Evolutionary conservation across 2,888 invertebrate species (phyloP).

Genomic region (Hirtodrosophila cameraria): DNA sequence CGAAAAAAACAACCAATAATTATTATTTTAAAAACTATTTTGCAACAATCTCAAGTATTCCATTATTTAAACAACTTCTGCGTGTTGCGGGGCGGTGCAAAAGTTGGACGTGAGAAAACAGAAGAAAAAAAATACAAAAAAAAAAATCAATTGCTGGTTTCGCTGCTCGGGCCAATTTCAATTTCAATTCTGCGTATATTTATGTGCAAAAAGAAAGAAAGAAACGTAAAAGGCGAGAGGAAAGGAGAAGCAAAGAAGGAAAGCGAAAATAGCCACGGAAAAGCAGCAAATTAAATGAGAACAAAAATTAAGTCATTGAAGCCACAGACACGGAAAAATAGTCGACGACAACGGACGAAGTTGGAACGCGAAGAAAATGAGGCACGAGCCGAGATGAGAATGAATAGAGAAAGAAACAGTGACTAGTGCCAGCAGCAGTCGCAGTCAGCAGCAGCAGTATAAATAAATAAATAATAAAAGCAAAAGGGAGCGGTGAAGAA

Average conservation of each 20-base stretch:
- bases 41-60: conserved; percentile 44
- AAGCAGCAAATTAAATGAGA: conserved; percentile 64
- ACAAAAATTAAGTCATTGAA: conserved; percentile 77
- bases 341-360: conserved; percentile 51
- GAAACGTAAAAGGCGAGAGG: conserved; percentile 38
- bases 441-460: conserved; percentile 41
- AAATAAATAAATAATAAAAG: conserved; percentile 45
- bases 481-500: conserved; percentile 17
- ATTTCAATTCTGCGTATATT: conserved; percentile 64
- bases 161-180: conserved; percentile 53
- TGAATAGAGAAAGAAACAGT: conserved; percentile 41
- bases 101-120: conserved; percentile 57
- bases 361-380: conserved; percentile 60
- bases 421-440: conserved; percentile 32
- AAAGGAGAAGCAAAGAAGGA: conserved; percentile 50
- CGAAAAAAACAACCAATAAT: conserved; percentile 58
- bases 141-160: conserved; percentile 66
- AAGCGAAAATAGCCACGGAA: conserved; percentile 64
- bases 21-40: conserved; percentile 55
- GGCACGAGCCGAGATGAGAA: conserved; percentile 64
- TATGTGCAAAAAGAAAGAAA: conserved; percentile 65
- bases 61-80: conserved; percentile 39
- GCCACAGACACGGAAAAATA: conserved; percentile 55
- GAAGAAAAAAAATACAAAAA: conserved; percentile 8
- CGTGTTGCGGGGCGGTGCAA: conserved; percentile 61